Percentiles rank a stretch among this genome's conserved stretches.
Evolutionary conservation across 2,797 vertebrate species (phyloP).

Genomic region (Heterohyrax brucei): DNA sequence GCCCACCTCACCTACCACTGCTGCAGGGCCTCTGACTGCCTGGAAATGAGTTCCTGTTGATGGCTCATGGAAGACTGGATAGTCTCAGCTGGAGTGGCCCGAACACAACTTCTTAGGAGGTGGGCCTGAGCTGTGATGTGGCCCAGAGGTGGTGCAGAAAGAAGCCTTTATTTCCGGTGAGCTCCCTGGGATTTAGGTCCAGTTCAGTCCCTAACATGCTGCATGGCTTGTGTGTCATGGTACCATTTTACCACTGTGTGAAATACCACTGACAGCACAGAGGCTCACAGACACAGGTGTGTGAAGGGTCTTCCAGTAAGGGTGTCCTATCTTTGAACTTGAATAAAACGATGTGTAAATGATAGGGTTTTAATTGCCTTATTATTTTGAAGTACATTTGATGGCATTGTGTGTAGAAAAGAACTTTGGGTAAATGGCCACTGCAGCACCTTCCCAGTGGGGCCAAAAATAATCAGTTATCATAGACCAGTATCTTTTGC

Average conservation of each 20-base stretch:
- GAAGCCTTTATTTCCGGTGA: not conserved
- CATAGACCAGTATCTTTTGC: no score
- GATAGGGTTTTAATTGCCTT: no score
- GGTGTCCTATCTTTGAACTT: no score
- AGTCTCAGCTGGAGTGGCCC: not conserved
- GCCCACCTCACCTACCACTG: not conserved
- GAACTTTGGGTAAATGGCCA: no score
- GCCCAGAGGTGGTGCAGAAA: not conserved
- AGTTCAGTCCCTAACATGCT: not conserved
- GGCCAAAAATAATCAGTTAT: no score
- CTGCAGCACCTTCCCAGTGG: no score
- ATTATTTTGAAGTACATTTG: no score
- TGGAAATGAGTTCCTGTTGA: not conserved
- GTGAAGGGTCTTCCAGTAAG: no score
- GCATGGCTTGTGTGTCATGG: not conserved
- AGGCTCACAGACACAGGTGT: not conserved
- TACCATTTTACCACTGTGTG: rapidly evolving
- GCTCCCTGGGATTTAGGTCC: not conserved
- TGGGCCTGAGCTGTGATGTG: not conserved
- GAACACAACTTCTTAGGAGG: not conserved
- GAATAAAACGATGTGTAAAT: no score
- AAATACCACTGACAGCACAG: not conserved
- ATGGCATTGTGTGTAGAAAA: no score
- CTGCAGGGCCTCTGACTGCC: not conserved
- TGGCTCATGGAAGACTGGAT: no score